Percentiles rank a stretch among this genome's conserved stretches.
phyloP scores from a whole-genome alignment of 2,113 vertebrate species.

The Tringa solitaria region DNA sequence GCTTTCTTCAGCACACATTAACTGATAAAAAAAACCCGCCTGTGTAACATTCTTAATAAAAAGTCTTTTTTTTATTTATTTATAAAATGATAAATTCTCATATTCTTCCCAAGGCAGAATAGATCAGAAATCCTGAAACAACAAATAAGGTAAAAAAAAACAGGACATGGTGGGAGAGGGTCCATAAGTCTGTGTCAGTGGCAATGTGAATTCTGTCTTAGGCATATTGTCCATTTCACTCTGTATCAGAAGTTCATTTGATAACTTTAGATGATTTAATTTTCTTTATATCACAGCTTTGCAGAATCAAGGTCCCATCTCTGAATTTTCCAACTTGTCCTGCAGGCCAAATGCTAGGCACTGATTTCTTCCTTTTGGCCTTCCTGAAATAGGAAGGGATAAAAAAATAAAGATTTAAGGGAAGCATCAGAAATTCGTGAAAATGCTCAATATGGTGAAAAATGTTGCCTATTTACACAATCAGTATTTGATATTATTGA shows the following conservation, averaged over 20 bases:
- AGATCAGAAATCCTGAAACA: background rate
- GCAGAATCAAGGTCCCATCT: conserved; percentile 89
- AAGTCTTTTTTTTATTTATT: conserved; percentile 20
- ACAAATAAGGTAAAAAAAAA: background rate
- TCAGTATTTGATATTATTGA: background rate
- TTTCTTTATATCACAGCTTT: conserved; percentile 85
- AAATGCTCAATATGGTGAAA: background rate
- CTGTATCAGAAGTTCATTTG: conserved; percentile 58
- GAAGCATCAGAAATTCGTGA: background rate
- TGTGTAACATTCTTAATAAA: background rate
- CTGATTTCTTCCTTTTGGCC: conserved; percentile 72
- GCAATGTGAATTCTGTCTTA: background rate
- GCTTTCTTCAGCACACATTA: background rate
- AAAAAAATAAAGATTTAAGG: background rate
- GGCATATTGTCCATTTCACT: background rate
- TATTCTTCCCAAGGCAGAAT: background rate
- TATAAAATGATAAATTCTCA: background rate
- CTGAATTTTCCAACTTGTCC: conserved; percentile 93
- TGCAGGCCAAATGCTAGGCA: conserved; percentile 72
- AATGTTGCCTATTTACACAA: background rate
- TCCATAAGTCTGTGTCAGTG: background rate
- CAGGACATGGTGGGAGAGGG: background rate
- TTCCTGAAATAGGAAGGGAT: conserved; percentile 64
- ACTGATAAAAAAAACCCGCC: background rate
- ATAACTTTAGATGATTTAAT: conserved; percentile 81